Base-by-base conservation (phyloP, 2,888 invertebrate species). In the Tachina lurida region DNA sequence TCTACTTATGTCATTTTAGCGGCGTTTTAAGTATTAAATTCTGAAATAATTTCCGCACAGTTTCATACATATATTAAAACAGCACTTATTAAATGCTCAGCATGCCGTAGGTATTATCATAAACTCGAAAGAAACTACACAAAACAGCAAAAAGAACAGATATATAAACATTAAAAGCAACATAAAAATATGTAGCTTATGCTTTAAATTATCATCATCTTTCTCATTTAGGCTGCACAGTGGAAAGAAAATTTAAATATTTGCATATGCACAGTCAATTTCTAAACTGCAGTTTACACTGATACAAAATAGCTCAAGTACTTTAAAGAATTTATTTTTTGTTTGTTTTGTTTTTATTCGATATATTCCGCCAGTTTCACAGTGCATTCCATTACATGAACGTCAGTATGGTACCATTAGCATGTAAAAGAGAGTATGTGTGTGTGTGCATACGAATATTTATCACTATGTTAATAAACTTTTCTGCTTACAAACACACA, bases 151-250 rank as follows among this genome's bases (percentile, higher is more conserved):
- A 10, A 45, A 39, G 0, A 67, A 31, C 1, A 67, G 9, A 43
- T 43, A 63, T 63, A 22, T 10, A 52, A 65, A 65, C 52, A 83
- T 78, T 49, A 67, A 60, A 43, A 83, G 73, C 54, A 83, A 67
- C 62, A 77, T 52, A 54, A 74, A 83, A 74, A 74, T 71, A 31
- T 31, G 31, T 7, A 65, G 58, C 60, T 71, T 70, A 70, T 54
- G 60, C 49, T 82, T 49, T 49, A 68, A 56, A 58, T 65, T 15
- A 54, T 43, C 43, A 60, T 22, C 13, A n/a, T 41, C 68, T 39
- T 56, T 52, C 8, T 31, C 22, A 54, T 63, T 9, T 31, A 31
- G 8, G 10, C 41, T 67, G 15, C 58, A 58, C 58, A 58, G 31
- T 58, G 58, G 58, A 58, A 31, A 31, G 12, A 10, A 8, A 58